Conservation (phyloP, 2,888 invertebrate genomes). For the Drosophila kuntzei region DNA sequence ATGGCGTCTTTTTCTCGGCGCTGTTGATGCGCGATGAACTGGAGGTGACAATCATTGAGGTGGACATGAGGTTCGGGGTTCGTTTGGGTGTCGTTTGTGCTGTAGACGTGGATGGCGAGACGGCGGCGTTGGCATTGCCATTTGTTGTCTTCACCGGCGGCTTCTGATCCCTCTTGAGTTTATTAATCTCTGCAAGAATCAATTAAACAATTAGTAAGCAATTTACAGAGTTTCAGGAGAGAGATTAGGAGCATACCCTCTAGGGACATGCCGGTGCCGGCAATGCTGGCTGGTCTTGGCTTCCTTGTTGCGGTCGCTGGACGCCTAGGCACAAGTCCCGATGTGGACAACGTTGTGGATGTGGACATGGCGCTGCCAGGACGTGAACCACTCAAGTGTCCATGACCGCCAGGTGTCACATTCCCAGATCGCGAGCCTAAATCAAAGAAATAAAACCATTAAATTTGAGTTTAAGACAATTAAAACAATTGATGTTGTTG, state of each 20-base stretch:
- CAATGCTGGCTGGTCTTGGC: slow-evolving; percentile 93
- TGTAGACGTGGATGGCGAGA: slow-evolving; percentile 76
- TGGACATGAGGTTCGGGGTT: slow-evolving; percentile 83
- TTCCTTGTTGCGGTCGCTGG: slow-evolving; percentile 88
- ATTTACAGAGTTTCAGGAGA: not conserved
- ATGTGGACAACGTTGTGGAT: slow-evolving; percentile 88
- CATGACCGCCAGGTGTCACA: slow-evolving; percentile 89
- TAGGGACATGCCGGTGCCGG: slow-evolving; percentile 92
- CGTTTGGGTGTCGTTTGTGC: slow-evolving; percentile 86
- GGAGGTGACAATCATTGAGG: slow-evolving; percentile 83
- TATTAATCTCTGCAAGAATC: slow-evolving; percentile 78
- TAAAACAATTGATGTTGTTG: not conserved
- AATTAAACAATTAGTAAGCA: not conserved
- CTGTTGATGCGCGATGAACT: slow-evolving; percentile 81
- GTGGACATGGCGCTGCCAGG: slow-evolving; percentile 94
- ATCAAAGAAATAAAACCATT: slow-evolving; percentile 18
- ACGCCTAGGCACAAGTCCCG: slow-evolving; percentile 88
- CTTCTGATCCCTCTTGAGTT: slow-evolving; percentile 85
- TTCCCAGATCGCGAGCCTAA: slow-evolving; percentile 90
- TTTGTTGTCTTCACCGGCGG: slow-evolving; percentile 85
- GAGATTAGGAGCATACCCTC: slow-evolving; percentile 72
- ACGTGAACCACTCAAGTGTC: slow-evolving; percentile 89
- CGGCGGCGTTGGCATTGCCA: slow-evolving; percentile 46
- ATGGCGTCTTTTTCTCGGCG: slow-evolving; percentile 83
- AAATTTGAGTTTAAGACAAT: slow-evolving; percentile 6